Evolutionary conservation across 2,888 invertebrate genomes (phyloP).

Genomic region (Acronicta psi): DNA sequence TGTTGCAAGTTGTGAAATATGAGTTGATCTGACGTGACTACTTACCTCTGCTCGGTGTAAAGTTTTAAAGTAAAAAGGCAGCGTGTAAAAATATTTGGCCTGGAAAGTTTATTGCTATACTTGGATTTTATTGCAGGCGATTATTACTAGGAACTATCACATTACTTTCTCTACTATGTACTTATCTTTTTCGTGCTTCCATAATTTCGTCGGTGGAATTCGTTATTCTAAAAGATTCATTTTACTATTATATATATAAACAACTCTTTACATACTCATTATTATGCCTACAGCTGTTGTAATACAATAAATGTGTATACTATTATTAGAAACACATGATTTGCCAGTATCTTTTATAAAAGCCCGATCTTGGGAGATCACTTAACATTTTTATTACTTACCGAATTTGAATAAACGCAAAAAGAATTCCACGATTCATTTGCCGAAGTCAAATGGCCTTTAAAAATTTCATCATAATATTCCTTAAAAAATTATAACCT

Average conservation of each 20-base stretch:
- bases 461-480: slow-evolving; percentile 36
- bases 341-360: too few species aligned
- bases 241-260: too few species aligned
- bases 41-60: slow-evolving; percentile 26
- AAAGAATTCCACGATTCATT: neutral
- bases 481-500: slow-evolving; percentile 35
- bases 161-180: slow-evolving; percentile 27
- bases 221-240: too few species aligned
- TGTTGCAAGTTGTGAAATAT: slow-evolving; percentile 51
- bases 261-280: too few species aligned
- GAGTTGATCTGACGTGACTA: slow-evolving; percentile 50
- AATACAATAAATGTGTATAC: too few species aligned
- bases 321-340: too few species aligned
- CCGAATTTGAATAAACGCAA: neutral
- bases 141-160: slow-evolving; percentile 34
- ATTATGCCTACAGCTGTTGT: too few species aligned
- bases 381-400: too few species aligned
- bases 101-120: slow-evolving; percentile 35
- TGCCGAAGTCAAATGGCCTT: slow-evolving; percentile 15
- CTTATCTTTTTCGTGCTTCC: neutral
- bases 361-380: too few species aligned
- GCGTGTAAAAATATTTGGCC: slow-evolving; percentile 45
- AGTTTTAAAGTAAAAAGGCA: slow-evolving; percentile 39
- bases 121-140: slow-evolving; percentile 37
- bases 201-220: too few species aligned